Evolutionary conservation across 2,888 invertebrate species (phyloP), one percentile per base, ranked within the genome.

Genomic region (Melanchra persicariae): DNA sequence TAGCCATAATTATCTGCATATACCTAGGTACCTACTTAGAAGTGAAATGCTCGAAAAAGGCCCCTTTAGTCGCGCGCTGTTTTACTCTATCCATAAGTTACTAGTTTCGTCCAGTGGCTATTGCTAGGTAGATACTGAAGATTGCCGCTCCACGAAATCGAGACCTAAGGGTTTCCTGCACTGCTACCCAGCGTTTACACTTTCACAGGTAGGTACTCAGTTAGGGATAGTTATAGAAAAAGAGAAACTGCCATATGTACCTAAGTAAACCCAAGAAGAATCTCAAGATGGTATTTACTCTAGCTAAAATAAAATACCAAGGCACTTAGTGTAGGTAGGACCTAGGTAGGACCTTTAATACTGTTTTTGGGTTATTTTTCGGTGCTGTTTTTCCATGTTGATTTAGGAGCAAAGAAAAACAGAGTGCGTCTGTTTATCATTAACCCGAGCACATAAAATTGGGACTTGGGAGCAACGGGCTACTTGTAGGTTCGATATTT

Each of bases 341-440:
- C 7, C 10, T n/a, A 55, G 19, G 54, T 30, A 55, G 34, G 34
- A 30, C 54, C 26, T 43, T n/a, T 22, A 40, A 9, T 30, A 37
- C 49, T 1, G 34, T 45, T 71, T 75, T 59, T 24, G 12, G 26
- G 15, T 40, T 55, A 30, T 30, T 74, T 72, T 62, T 52, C 62
- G 34, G 43, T n/a, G 24, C 17, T 61, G 19, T 72, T 77, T 74
- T 64, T 64, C 19, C 74, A 47, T 68, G 75, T 74, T 65, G 34
- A 68, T 65, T 61, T 75, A 75, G 54, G 69, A 55, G 65, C 76
- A 54, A 81, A 70, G 64, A 63, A 76, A 69, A 81, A 80, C 52
- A 59, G 55, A 52, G 52, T 58, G 61, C 40, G 51, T 65, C 78
- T 80, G 81, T 69, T 54, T 75, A 67, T 63, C 30, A 19, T 75